Percentiles rank a stretch among this genome's conserved stretches.
Evolutionary conservation across 2,888 invertebrate genomes (phyloP).

Genomic region (Machimus rusticus): DNA sequence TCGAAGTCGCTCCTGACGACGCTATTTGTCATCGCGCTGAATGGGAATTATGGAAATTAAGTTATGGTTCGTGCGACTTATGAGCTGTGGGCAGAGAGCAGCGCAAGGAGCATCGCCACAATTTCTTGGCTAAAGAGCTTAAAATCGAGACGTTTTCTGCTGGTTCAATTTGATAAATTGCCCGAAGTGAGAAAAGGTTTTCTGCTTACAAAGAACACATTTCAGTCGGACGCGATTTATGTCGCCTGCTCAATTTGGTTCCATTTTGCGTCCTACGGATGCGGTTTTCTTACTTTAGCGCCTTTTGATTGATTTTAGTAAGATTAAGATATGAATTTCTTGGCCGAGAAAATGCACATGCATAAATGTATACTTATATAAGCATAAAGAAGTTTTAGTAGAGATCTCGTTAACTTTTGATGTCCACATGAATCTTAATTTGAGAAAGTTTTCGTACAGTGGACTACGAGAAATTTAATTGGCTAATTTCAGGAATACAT

Average conservation of each 20-base stretch:
- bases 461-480: too few relatives aligned
- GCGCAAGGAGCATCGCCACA: background rate
- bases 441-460: too few relatives aligned
- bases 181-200: background rate
- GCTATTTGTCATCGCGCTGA: slow-evolving; percentile 35
- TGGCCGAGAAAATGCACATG: background rate
- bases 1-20: background rate
- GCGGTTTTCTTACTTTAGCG: background rate
- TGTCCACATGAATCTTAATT: too few relatives aligned
- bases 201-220: background rate
- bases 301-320: background rate
- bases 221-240: background rate
- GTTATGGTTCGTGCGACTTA: slow-evolving; percentile 30
- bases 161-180: slow-evolving; percentile 20
- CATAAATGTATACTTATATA: too few relatives aligned
- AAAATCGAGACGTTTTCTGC: slow-evolving; percentile 28
- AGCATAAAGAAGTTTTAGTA: too few relatives aligned
- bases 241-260: background rate
- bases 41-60: slow-evolving; percentile 41
- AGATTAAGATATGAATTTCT: background rate
- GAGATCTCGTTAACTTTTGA: too few relatives aligned
- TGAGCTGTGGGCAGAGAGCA: slow-evolving; percentile 11
- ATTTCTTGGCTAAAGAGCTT: slow-evolving; percentile 38
- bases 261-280: background rate
- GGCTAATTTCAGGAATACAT: too few relatives aligned